Base-by-base conservation (phyloP, 2,797 vertebrate species). In the Sebastolobus altivelis region DNA sequence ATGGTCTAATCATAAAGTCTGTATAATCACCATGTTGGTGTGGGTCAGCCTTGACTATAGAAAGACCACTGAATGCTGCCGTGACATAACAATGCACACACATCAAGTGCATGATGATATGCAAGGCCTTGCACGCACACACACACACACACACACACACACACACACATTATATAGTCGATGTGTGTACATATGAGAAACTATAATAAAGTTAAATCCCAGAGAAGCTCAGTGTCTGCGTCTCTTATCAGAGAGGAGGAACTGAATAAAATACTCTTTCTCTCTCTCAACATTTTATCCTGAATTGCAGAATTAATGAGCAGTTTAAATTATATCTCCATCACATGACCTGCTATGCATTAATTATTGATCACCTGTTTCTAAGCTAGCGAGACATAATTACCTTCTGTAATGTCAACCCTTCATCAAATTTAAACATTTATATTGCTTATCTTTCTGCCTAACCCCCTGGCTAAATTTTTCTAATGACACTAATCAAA, bases 391-490 rank as follows among this genome's bases (percentile, higher is more conserved):
- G 83, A 91, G 89, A 90, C 88, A 92, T 94, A 94, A 95, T 95
- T 94, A 94, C 88, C 91, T 84, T 83, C 82, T 85, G 93, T 93
- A 93, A 95, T 95, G 92, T 92, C 94, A 93, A 83, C 88, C 88
- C 91, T 94, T 91, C 90, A 94, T 95, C 93, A 95, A 87, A 91
- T 88, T 95, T 93, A 95, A 95, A 95, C 92, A 95, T 94, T 94
- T 93, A 94, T 94, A 93, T 93, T 93, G 93, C 93, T 95, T 94
- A 94, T 94, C 92, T 93, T 95, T 91, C 74, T 82, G 62, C 79
- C 72, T 76, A 89, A 79, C 87, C 93, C 85, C 43, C 72, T 54
- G 85, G 92, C 94, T 79, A 92, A 69, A 80, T 81, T 89, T 78
- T 93, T 93, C 83, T 92, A 95, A 95, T 94, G 94, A 94, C 79